Evolutionary conservation across 1,140 invertebrate genomes (phyloP).

Genomic region (Solen grandis): DNA sequence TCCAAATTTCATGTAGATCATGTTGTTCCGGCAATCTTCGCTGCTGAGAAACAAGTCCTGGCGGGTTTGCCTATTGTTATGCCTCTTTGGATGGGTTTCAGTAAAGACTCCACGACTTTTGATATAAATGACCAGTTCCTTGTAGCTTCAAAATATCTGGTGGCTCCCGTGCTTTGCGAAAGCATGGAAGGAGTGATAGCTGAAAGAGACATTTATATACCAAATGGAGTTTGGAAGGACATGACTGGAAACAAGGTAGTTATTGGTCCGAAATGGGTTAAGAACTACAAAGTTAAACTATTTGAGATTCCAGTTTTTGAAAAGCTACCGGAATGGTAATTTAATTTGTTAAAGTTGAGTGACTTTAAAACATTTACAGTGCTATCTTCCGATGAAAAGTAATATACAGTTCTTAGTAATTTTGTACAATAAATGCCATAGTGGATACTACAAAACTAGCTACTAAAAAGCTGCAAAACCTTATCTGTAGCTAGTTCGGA

Average conservation of each 20-base stretch:
- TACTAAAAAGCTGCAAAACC: too few relatives aligned
- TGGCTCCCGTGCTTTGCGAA: conserved; percentile 90
- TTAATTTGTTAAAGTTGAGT: too few relatives aligned
- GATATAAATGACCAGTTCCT: conserved; percentile 91
- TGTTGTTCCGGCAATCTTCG: conserved; percentile 82
- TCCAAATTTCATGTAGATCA: conserved; percentile 87
- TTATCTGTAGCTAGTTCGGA: too few relatives aligned
- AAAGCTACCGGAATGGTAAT: conserved; percentile 16
- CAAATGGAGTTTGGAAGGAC: conserved; percentile 48
- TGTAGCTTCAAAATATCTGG: conserved; percentile 89
- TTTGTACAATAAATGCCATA: too few relatives aligned
- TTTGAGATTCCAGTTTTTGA: conserved; percentile 45
- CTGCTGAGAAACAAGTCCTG: conserved; percentile 84
- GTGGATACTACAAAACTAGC: too few relatives aligned
- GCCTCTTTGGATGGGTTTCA: conserved; percentile 95
- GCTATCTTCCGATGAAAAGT: too few relatives aligned
- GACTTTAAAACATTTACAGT: too few relatives aligned
- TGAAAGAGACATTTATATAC: conserved; percentile 44
- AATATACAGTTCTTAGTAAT: too few relatives aligned
- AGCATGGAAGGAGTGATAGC: conserved; percentile 72
- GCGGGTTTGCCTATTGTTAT: conserved; percentile 86
- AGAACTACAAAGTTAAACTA: conserved; percentile 16
- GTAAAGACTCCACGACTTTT: conserved; percentile 89
- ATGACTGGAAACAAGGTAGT: conserved; percentile 4
- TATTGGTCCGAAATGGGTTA: conserved; percentile 42